Evolutionary conservation across 2,797 vertebrate species (phyloP).

Genomic region (Remorina albescens): DNA sequence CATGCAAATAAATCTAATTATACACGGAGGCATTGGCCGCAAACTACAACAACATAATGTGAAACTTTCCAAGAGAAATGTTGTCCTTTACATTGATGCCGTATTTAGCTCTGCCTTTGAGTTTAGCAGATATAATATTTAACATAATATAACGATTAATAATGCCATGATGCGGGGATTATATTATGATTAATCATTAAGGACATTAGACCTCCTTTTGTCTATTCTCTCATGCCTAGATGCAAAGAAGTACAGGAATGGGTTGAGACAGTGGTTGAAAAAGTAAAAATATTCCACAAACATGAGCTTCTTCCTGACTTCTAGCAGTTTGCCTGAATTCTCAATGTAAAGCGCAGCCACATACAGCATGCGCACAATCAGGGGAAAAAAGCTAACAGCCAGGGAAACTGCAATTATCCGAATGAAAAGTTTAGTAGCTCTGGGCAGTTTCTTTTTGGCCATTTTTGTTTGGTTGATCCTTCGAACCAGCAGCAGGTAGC

Average conservation of each 20-base stretch:
- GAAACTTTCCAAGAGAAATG: neutral
- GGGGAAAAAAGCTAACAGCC: constrained; percentile 13
- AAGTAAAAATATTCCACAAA: constrained; percentile 44
- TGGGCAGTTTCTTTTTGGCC: neutral
- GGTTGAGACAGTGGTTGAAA: constrained; percentile 47
- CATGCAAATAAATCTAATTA: too few relatives aligned
- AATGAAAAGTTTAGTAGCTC: constrained; percentile 12
- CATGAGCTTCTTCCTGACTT: neutral
- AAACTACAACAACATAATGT: too few relatives aligned
- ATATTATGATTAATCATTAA: constrained; percentile 29
- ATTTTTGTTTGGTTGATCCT: neutral
- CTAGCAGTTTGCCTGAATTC: neutral
- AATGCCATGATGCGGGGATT: too few relatives aligned
- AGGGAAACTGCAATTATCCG: constrained; percentile 18
- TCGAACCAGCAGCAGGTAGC: constrained; percentile 30
- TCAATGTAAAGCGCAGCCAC: neutral
- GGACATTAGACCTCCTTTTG: neutral
- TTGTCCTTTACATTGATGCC: neutral
- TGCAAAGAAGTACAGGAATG: constrained; percentile 51
- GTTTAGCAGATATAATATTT: neutral
- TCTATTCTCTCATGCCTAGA: constrained; percentile 1
- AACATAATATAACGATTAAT: neutral
- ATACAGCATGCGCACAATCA: neutral
- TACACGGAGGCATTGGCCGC: too few relatives aligned
- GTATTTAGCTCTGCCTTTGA: neutral